Base-by-base conservation (phyloP, 2,888 invertebrate genomes). In the Thecocarcelia acutangulata region DNA sequence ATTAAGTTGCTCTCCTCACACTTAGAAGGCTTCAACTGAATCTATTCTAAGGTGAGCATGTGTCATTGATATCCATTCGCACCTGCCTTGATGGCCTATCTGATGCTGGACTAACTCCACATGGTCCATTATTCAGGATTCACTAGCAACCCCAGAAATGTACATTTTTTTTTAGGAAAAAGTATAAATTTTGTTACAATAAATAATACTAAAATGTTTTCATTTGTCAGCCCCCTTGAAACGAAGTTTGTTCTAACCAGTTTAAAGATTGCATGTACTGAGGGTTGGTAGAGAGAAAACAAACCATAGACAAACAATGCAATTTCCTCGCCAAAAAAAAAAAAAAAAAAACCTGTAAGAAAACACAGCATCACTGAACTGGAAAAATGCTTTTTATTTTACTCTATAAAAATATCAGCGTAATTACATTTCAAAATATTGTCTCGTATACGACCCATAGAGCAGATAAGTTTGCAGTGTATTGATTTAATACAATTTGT, bases 361-460 rank as follows among this genome's bases (percentile, higher is more conserved):
- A 74, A 48, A 42, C 46, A 24, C 61, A 56, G 21, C 54, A 68
- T 42, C 56, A 46, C 33, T 50, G 54, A 12, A 48, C 46, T 46
- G 3, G 1, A 61, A 61, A 40, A 69, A 68, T n/a, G 15, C 48
- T 17, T n/a, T 68, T 61, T 61, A 48, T 56, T 76, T 80, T 72
- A 66, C 66, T 70, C 74, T 52, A 80, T 75, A 63, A 80, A 69
- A 80, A 76, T 66, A 69, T 77, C 42, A 44, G 6, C 50, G 77
- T 73, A 81, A 81, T 81, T 81, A 81, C 81, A 52, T 69, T 77
- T 77, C 77, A 81, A 77, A 73, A 81, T 73, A 81, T 69, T 72
- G 63, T 54, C 66, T 58, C 54, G 61, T 52, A 40, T 61, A 63
- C 63, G 76, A 73, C 61, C 54, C 52, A 73, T 68, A 50, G 63